Base-by-base conservation (phyloP, 2,113 vertebrate species). In the Craseonycteris thonglongyai region DNA sequence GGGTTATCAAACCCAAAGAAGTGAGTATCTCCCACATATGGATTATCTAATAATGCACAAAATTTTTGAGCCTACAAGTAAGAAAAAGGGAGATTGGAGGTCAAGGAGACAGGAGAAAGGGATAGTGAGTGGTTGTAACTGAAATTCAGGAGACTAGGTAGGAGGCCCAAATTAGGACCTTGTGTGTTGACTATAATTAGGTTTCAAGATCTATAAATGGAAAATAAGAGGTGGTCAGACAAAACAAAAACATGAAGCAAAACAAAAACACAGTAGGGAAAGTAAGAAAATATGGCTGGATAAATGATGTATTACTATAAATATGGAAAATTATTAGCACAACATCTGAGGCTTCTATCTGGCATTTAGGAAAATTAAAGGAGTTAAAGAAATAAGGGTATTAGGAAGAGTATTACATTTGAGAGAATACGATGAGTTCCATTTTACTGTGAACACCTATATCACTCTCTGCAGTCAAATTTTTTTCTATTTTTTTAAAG, bases 401-500 rank as follows among this genome's bases (percentile, higher is more conserved):
- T 68, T 68, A 90, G 71, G 49, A 51, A 75, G 51, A 80, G 12
- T 14, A 45, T 38, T n/a, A 19, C 35, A 68, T 40, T 56, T 86
- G 59, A 74, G 45, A 90, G 30, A 61, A 80, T 24, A 33, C 33
- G 26, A 42, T 30, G 24, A 26, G 28, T 45, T 78, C 51, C 35
- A 78, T 33, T 75, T 47, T 28, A 19, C 28, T 92, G 33, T 88
- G 65, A 88, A 81, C 8, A 14, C 21, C 7, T 83, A 7, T 54
- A n/a, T 80, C 45, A 79, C 12, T 93, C 66, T 95, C n/a, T 42
- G 3, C 11, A 72, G 22, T 21, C 47, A 80, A 38, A 95, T 42
- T 87, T 94, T 69, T 87, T 94, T 69, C 30, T 83, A 12, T 74
- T 94, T 83, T 79, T 22, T 56, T 84, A 88, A 66, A 59, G 21